Evolutionary conservation across 2,888 invertebrate genomes (phyloP).

Genomic region (Aphelenchoides bicaudatus): DNA sequence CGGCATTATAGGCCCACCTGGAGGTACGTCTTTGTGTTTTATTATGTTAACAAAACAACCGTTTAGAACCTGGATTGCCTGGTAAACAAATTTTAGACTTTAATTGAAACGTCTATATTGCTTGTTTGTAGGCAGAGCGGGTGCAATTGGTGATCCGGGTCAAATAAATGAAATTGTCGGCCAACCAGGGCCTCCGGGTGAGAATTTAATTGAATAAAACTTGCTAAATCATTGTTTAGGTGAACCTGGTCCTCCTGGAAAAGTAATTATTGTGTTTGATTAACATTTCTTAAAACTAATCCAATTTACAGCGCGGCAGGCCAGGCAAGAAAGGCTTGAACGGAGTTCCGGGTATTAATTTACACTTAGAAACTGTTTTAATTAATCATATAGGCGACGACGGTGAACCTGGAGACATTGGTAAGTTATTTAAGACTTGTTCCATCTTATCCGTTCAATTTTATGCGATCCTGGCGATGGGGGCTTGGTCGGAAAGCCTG

Average conservation of each 20-base stretch:
- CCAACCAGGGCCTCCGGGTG: neutral
- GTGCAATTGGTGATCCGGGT: conserved; percentile 1
- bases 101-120: neutral
- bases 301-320: no score
- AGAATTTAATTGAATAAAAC: no score
- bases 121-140: neutral
- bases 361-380: no score
- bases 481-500: neutral
- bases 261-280: neutral
- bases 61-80: neutral
- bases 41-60: no score
- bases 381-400: no score
- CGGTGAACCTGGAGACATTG: no score
- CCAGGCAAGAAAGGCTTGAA: no score
- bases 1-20: neutral
- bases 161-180: neutral
- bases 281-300: neutral
- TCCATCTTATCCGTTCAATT: no score
- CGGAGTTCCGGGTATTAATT: no score
- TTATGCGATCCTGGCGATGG: neutral
- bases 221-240: no score
- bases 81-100: neutral
- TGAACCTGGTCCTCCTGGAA: neutral
- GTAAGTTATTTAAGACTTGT: no score
- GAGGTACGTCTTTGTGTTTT: no score